A percentile compares a stretch with the other conserved stretches of the same genome.
Conservation (phyloP, 1,140 invertebrate genomes). For the Hyphantria cunea region DNA sequence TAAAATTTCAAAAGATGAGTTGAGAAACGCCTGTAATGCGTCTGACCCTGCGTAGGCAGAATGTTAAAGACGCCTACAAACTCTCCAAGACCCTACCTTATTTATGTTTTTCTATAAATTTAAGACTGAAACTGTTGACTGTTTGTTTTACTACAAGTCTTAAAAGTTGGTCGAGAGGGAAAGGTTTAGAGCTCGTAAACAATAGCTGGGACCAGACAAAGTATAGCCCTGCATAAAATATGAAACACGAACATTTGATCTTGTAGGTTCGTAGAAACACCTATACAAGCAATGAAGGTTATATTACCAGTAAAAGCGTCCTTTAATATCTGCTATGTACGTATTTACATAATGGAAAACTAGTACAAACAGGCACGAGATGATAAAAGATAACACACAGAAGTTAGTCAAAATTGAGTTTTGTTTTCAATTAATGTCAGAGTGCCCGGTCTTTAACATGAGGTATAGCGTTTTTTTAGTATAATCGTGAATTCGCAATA, state of each 20-base stretch:
- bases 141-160: slow-evolving; percentile 1
- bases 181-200: slow-evolving; percentile 20
- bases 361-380: too few relatives aligned
- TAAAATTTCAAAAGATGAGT: too few relatives aligned
- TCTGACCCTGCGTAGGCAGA: too few relatives aligned
- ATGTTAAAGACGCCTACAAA: background rate
- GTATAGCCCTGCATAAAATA: slow-evolving; percentile 18
- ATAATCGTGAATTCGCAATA: too few relatives aligned
- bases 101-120: slow-evolving; percentile 4
- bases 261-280: background rate
- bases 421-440: too few relatives aligned
- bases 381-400: too few relatives aligned
- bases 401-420: too few relatives aligned
- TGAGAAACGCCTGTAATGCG: too few relatives aligned
- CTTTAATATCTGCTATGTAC: background rate
- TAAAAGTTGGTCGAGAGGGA: slow-evolving; percentile 6
- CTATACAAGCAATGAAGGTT: background rate
- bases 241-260: slow-evolving; percentile 2
- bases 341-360: background rate
- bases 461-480: too few relatives aligned
- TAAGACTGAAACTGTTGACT: background rate
- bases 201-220: slow-evolving; percentile 7
- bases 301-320: background rate
- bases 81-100: background rate
- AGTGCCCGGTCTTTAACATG: too few relatives aligned